Base-by-base conservation (phyloP, 2,113 vertebrate genomes). In the Lynx canadensis region DNA sequence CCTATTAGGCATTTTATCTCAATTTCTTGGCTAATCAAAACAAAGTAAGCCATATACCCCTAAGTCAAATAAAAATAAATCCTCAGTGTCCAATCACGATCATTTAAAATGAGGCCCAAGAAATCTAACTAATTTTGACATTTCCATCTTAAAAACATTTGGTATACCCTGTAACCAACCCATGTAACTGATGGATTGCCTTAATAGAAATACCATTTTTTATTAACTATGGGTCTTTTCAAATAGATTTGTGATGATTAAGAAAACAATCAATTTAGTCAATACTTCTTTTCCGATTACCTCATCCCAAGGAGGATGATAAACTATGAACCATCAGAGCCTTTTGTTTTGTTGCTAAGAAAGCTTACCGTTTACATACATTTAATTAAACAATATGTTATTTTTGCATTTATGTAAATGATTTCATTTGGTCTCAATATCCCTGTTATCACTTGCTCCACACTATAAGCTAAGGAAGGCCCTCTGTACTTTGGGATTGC, bases 41-140 rank as follows among this genome's bases (percentile, higher is more conserved):
- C 36, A 65, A 93, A 96, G 45, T 74, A 33, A 93, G 27, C 21
- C 38, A 93, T 8, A 41, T 41, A 38, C 18, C 16, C 31, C 14
- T 16, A 89, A 33, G 91, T 27, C 57, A 93, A 87, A 91, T 66
- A 86, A 91, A 95, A 91, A 93, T 27, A 95, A 87, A 96, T 65
- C 38, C 18, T 91, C 13, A 79, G n/a, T 50, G 78, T 76, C 29
- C 25, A 45, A 88, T 96, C 48, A 79, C 52, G 63, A 63, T 69
- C 11, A 71, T 65, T 84, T 91, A 91, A 41, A 65, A 95, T 85
- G 13, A 93, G n/a, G 52, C 31, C 79, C 36, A 45, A 76, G 81
- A 90, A 76, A 25, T n/a, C 55, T 90, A 83, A 81, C 21, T 86
- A 93, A 76, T 78, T 84, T 95, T 89, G 80, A 65, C n/a, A 69